Base-by-base conservation (phyloP, 2,888 invertebrate genomes). In the Hylaea fasciaria region DNA sequence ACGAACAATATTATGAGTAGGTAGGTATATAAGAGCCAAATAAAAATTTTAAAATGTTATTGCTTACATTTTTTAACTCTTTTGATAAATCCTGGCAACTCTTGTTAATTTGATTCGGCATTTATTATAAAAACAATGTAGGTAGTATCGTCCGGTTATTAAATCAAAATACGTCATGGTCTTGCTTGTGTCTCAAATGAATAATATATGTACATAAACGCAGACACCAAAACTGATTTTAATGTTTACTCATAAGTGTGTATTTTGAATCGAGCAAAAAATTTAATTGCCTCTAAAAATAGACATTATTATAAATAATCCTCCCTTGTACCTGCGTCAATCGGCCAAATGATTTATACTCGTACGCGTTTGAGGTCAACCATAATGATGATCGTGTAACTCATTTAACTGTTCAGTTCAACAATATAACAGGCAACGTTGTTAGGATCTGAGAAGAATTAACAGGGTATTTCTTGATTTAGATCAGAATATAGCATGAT, bases 261-360 rank as follows among this genome's bases (percentile, higher is more conserved):
- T 54, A 55, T 60, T 55, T 55, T 40, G 28, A 49, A 55, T 43
- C 7, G 7, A 28, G 43, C 52, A 62, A 62, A 62, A 52, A 62
- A 52, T 29, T 52, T 62, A 56, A 62, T 53, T 57, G 52, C 48
- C 39, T 35, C 45, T 56, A 52, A 49, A 50, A 62, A 43, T 54
- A 49, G 39, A 49, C 35, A 53, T 59, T 58, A 43, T 59, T 68
- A 64, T 61, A 28, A 64, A 71, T 65, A 68, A 60, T 57, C 51
- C 39, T 40, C 54, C 48, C 52, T 53, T 46, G 62, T 73, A 69
- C n/a, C n/a, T n/a, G n/a, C 78, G 78, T 76, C 79, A 77, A 73
- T 66, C 66, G 68, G 58, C 66, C 57, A 69, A 56, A 58, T 72
- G 73, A 72, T 77, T 66, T 72, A 69, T 71, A 51, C 35, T 29